Conservation (phyloP, 2,113 vertebrate genomes). For the human region GRCh38 chr16:24992001-24992500, state of each 20-base stretch:
- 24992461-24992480: too few species aligned
- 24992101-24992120: background rate
- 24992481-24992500: too few species aligned
- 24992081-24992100: too few species aligned
- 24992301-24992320: background rate
- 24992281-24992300: background rate
- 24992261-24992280: background rate
- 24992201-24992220: background rate
- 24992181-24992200: background rate
- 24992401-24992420: too few species aligned
- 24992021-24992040: background rate
- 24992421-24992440: too few species aligned
- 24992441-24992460: too few species aligned
- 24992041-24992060: background rate
- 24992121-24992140: background rate
- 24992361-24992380: too few species aligned
- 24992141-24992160: background rate
- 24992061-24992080: background rate
- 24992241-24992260: background rate
- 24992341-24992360: too few species aligned
- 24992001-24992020: background rate
- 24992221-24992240: background rate
- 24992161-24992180: background rate
- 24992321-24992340: background rate
- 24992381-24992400: too few species aligned